These are phyloP conservation scores for Brassicogethes aeneus DNA, from an alignment of 2,888 invertebrate species.

Conservation along the genomic window DNA sequence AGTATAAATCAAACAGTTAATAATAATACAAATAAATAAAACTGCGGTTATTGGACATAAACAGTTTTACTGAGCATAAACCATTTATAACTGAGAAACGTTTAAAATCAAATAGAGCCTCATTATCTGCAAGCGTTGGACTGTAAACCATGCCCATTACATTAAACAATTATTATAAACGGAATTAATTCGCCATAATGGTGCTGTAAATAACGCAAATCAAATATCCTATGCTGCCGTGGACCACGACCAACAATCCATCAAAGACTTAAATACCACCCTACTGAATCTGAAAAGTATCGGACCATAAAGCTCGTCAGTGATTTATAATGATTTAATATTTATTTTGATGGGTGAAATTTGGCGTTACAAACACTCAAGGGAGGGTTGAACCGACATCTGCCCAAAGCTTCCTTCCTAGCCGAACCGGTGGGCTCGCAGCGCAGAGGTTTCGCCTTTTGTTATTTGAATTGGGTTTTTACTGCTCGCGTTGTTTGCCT, in stretches of 20 bases:
- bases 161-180: slow-evolving; percentile 25
- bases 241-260: slow-evolving; percentile 31
- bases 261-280: slow-evolving; percentile 16
- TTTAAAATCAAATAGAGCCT: not conserved
- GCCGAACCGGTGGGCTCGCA: slow-evolving; percentile 9
- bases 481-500: slow-evolving; percentile 30
- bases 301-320: slow-evolving; percentile 4
- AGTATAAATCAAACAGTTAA: no score
- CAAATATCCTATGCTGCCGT: slow-evolving; percentile 19
- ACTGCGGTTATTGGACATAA: no score
- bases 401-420: slow-evolving; percentile 26
- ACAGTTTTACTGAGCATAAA: not conserved
- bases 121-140: slow-evolving; percentile 15
- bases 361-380: slow-evolving; percentile 42
- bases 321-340: slow-evolving; percentile 45
- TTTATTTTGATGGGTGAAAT: slow-evolving; percentile 46
- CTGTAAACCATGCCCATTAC: slow-evolving; percentile 21
- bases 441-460: slow-evolving; percentile 22
- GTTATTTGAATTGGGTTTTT: slow-evolving; percentile 36
- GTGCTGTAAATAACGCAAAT: slow-evolving; percentile 30
- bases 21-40: no score
- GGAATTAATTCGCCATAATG: slow-evolving; percentile 25
- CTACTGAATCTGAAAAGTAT: slow-evolving; percentile 4
- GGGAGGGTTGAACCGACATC: slow-evolving; percentile 35
- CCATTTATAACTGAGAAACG: not conserved